Evolutionary conservation across 2,888 invertebrate genomes (phyloP), one percentile per base, ranked within the genome.

Genomic region (Drosophila conformis): DNA sequence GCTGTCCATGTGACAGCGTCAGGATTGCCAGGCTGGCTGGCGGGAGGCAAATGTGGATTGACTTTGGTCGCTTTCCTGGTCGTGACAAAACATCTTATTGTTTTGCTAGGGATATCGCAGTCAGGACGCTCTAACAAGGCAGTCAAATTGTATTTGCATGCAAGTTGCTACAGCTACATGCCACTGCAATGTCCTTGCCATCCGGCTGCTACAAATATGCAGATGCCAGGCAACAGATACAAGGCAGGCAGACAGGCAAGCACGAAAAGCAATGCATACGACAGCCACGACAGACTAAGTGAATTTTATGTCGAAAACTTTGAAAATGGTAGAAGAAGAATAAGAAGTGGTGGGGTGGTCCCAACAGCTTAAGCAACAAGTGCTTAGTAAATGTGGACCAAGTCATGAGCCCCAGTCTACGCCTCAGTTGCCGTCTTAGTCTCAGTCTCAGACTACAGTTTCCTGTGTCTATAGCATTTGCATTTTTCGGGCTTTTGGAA

Each of bases 111-210:
- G 71, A 73, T 80, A 84, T 73, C 66, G 51, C 54, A 64, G 69
- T 75, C 78, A 59, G 70, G 61, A 69, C 67, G 68, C 73, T 75
- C 87, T 87, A 87, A 84, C 83, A 84, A 87, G 87, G 69, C 88
- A 85, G 86, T 82, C 85, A 85, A 88, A 85, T 85, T 86, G 82
- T 85, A 85, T 85, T 85, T 88, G 88, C 83, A 85, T 85, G 86
- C 88, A 85, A 87, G 83, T 70, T 81, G 80, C 73, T 54, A 58
- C 69, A 67, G 57, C 60, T 51, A 73, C 83, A 86, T 82, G 82
- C 73, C 82, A 46, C 46, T 85, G 82, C 80, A 80, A 73, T 78
- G 87, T 82, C 78, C 80, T 73, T 82, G 73, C 72, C 59, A 76
- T 62, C 54, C 71, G 70, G 65, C 52, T 76, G 83, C 80, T 82